Percentiles rank a stretch among this genome's conserved stretches.
Conservation (phyloP, 2,888 invertebrate species). For the Seira sanloemensis region DNA sequence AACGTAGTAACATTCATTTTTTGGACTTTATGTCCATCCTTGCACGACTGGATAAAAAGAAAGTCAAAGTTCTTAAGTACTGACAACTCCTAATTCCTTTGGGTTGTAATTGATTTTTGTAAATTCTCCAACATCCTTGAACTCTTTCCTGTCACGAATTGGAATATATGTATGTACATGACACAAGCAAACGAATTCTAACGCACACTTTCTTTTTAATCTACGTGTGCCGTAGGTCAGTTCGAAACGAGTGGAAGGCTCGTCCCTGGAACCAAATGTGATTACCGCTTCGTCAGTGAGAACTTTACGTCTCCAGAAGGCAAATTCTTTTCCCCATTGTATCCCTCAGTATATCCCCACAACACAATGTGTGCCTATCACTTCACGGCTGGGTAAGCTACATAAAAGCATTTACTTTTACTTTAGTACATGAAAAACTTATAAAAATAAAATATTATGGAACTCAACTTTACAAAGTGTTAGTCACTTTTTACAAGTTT, state of each 20-base stretch:
- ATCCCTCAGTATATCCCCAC: constrained; percentile 96
- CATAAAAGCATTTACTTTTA: no score
- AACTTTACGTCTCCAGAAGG: constrained; percentile 84
- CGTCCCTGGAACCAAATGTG: constrained; percentile 87
- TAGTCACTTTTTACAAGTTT: constrained; percentile 54
- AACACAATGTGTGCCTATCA: constrained; percentile 92
- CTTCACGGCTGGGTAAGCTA: constrained; percentile 89
- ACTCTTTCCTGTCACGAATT: no score
- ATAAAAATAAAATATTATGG: no score
- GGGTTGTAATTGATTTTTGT: no score
- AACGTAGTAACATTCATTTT: no score
- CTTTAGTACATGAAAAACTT: no score
- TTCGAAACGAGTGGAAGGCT: constrained; percentile 89
- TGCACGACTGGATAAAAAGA: no score
- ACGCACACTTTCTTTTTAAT: constrained; percentile 20
- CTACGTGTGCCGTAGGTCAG: constrained; percentile 80
- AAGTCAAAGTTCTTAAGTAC: no score
- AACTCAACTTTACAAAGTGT: no score
- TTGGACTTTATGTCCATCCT: no score
- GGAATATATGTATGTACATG: neutral
- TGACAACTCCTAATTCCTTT: no score
- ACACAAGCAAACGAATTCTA: neutral
- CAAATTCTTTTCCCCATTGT: constrained; percentile 92
- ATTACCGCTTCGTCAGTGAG: constrained; percentile 88
- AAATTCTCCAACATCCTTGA: no score